Evolutionary conservation across 2,113 vertebrate genomes (phyloP).

Genomic region (Petaurus breviceps): DNA sequence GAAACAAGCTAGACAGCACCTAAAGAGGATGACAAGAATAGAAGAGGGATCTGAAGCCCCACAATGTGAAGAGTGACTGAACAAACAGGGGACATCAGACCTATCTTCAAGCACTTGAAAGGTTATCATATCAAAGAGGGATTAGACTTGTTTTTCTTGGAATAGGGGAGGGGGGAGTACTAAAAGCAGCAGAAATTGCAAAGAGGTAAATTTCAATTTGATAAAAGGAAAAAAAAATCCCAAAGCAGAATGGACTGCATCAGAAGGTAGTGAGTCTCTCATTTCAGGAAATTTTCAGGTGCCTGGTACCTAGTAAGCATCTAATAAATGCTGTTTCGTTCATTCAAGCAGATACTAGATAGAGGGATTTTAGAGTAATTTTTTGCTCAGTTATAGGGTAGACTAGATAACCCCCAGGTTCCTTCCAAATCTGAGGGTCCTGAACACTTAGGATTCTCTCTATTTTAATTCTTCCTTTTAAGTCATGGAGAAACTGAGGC

Average conservation of each 20-base stretch:
- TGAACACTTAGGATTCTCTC: neutral
- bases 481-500: conserved; percentile 11
- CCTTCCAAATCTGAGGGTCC: neutral
- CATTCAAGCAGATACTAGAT: neutral
- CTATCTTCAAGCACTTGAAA: neutral
- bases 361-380: neutral
- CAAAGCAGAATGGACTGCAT: neutral
- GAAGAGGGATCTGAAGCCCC: neutral
- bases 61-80: neutral
- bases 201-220: neutral
- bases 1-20: neutral
- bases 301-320: neutral
- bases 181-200: neutral
- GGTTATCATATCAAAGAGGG: neutral
- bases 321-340: neutral
- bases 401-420: neutral
- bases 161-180: neutral
- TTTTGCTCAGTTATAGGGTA: neutral
- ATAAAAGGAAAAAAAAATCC: neutral
- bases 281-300: neutral
- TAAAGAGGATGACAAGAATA: neutral
- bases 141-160: neutral
- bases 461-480: conserved; percentile 14
- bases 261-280: neutral
- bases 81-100: neutral